Evolutionary conservation across 2,888 invertebrate genomes (phyloP).

Genomic region (Plusia festucae): DNA sequence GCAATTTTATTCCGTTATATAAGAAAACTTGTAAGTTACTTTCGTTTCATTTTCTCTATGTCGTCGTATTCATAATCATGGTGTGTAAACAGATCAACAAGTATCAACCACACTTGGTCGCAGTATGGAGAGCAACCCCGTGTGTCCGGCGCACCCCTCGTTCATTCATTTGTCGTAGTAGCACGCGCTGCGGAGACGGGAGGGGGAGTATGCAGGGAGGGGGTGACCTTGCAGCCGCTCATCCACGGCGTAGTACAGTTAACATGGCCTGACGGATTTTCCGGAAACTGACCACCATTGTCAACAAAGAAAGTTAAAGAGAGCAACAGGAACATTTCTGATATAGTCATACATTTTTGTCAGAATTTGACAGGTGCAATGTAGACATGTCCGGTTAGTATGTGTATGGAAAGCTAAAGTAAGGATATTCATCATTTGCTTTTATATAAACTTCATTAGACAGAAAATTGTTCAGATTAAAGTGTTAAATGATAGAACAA

Average conservation of each 20-base stretch:
- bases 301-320: conserved; percentile 13
- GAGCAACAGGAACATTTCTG: not conserved
- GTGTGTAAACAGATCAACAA: conserved; percentile 41
- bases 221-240: conserved; percentile 54
- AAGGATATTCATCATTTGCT: too few species aligned
- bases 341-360: too few species aligned
- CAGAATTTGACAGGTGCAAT: too few species aligned
- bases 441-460: too few species aligned
- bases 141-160: conserved; percentile 71
- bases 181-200: conserved; percentile 25
- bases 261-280: conserved; percentile 30
- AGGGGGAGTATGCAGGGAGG: conserved; percentile 30
- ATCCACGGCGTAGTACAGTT: conserved; percentile 37
- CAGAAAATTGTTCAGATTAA: too few species aligned
- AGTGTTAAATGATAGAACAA: conserved; percentile 2
- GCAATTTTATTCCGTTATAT: too few species aligned
- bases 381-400: too few species aligned
- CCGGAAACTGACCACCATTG: conserved; percentile 15
- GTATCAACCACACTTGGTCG: conserved; percentile 61
- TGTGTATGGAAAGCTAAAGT: too few species aligned
- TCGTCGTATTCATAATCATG: not conserved
- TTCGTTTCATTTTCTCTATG: not conserved
- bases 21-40: too few species aligned
- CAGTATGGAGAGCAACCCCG: conserved; percentile 60
- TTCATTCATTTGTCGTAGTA: conserved; percentile 80